Evolutionary conservation across 53 echinoderm and acorn worm genomes (phyloP), one percentile per base, ranked within the genome.

Genomic region (Astropecten irregularis): DNA sequence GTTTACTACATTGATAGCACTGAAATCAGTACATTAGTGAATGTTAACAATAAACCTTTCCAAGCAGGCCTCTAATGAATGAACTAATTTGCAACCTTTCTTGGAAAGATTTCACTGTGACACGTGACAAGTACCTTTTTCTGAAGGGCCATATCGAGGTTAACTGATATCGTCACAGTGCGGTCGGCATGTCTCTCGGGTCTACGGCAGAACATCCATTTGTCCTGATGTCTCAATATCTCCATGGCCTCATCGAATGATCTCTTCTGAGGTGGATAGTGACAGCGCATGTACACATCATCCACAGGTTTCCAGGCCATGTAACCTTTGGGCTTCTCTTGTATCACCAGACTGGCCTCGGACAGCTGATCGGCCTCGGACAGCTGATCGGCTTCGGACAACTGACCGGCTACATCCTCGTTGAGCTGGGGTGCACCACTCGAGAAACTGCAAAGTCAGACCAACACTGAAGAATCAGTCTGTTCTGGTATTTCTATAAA

Each of bases 221-320:
- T 71, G 57, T 83, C 87, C 42, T 90, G 90, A 2, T 28, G 15
- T 32, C 93, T 81, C 53, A 93, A 53, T 20, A 51, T 85, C 8
- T 93, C 90, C 47, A 93, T 64, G 25, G 88, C 90, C 37, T 93
- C 93, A 66, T 82, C 33, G 26, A 92, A 86, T 21, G 73, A 63
- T 44, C 61, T 28, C 34, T 49, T 11, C 47, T 88, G 88, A 10
- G 76, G 79, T 40, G 93, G 93, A 46, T 93, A 93, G 31, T 90
- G 93, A 16, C 19, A 36, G 4, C 73, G 38, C 72, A 88, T 57
- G 81, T 90, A 93, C 30, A 93, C 90, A 88, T 90, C 88, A 32
- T 93, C 93, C 44, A 90, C 83, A 16, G 93, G 93, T 48, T 77
- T 79, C 56, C 84, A 79, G 21, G 90, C 93, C 67, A 90, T 81